Conservation (phyloP, 2,113 vertebrate species). For the Apeltes quadracus region DNA sequence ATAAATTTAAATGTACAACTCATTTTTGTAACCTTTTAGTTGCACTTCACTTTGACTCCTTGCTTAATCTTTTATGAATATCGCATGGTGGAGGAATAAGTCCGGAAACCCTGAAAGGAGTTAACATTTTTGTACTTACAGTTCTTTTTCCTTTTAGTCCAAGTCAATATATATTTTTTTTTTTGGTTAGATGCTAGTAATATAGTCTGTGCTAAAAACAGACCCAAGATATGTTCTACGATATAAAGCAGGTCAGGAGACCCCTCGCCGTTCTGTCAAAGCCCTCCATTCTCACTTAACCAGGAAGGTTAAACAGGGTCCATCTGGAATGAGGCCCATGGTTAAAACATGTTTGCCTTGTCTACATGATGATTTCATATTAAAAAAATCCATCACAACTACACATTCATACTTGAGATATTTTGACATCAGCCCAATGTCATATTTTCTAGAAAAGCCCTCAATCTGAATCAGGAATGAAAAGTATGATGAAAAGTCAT, state of each 20-base stretch:
- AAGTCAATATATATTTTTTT: neutral
- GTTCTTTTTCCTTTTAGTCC: neutral
- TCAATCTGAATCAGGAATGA: no score
- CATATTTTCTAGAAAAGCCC: neutral
- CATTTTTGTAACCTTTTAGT: neutral
- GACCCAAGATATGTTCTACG: neutral
- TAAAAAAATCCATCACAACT: neutral
- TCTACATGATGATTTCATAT: neutral
- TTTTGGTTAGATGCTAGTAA: neutral
- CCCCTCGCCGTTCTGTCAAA: neutral
- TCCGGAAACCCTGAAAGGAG: neutral
- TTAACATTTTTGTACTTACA: neutral
- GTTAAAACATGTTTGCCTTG: neutral
- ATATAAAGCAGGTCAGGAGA: neutral
- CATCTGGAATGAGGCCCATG: neutral
- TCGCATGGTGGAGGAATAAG: neutral
- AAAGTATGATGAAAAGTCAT: no score
- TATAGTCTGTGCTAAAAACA: neutral
- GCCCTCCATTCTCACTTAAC: neutral
- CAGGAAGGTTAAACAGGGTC: neutral
- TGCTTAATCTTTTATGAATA: neutral
- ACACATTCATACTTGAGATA: neutral
- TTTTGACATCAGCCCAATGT: conserved; percentile 3
- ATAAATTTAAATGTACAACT: neutral
- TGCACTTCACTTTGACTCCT: neutral